These are phyloP conservation scores for Thecophora atra DNA, from an alignment of 2,888 invertebrate species.

Conservation along the genomic window DNA sequence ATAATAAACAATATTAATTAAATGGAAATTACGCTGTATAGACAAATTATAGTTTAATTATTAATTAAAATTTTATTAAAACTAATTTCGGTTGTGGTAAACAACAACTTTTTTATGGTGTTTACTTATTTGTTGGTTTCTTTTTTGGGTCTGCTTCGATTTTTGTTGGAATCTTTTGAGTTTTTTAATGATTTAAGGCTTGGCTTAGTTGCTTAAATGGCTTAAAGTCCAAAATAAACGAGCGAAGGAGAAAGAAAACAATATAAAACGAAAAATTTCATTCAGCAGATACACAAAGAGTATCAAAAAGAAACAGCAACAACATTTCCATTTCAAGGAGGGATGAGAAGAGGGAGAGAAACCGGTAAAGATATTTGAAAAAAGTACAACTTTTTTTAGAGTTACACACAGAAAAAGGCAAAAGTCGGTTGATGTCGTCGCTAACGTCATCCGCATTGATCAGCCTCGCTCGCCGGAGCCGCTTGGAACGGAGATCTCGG, in stretches of 20 bases:
- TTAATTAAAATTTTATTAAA: not conserved
- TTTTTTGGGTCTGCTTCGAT: not conserved
- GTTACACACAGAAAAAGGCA: constrained; percentile 21
- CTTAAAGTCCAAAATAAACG: constrained; percentile 22
- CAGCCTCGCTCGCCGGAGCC: constrained; percentile 29
- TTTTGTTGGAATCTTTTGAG: constrained; percentile 1
- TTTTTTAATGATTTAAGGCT: constrained; percentile 6
- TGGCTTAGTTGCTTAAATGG: constrained; percentile 12
- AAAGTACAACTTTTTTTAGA: constrained; percentile 5
- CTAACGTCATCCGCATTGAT: constrained; percentile 45
- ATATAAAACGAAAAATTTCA: not conserved
- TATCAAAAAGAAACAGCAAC: not conserved
- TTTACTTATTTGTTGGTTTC: not conserved
- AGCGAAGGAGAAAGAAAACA: constrained; percentile 16
- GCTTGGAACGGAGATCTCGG: constrained; percentile 60
- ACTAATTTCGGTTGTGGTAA: not conserved
- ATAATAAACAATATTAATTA: not conserved
- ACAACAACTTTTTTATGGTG: not conserved
- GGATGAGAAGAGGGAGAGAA: too few relatives aligned
- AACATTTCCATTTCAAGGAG: constrained; percentile 1
- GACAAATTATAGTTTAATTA: not conserved
- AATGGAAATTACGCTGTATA: not conserved
- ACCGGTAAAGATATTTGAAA: not conserved
- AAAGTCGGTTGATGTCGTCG: constrained; percentile 44
- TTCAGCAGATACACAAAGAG: too few relatives aligned